Evolutionary conservation across 2,113 vertebrate genomes (phyloP), one percentile per base, ranked within the genome.

Genomic region (Lophotis ruficrista): DNA sequence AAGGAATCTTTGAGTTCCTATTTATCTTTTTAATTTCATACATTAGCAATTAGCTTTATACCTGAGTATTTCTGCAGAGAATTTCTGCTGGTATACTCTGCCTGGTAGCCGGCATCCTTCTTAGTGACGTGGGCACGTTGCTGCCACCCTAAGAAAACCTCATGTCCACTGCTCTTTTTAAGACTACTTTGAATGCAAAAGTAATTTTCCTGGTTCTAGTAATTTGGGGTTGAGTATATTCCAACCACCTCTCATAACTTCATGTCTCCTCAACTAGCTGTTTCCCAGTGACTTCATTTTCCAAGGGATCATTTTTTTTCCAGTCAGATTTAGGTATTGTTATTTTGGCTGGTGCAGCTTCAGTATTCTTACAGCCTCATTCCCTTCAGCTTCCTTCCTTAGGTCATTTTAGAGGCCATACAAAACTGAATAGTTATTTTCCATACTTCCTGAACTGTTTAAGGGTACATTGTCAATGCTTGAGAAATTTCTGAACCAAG

Each of bases 81-180:
- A 47, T 88, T 76, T 85, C 45, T 71, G 4, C 48, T 6, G 20
- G 14, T 4, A 5, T 30, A 37, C 20, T 45, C 27, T 66, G 20
- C 16, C 33, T 50, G 19, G 38, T 69, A 85, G 45, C 21, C 73
- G 50, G 24, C 20, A 30, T 72, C 38, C 14, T 61, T 73, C 57
- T 58, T 85, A 1, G 0, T 12, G 33, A 53, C 1, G 4, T n/a
- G 14, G 47, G 54, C 18, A 83, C 1, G 0, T 41, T 87, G 35
- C 35, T 95, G 33, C 28, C 64, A 83, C n/a, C 8, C 19, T 69
- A 69, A 77, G 68, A 47, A 92, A 83, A 8, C 5, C 88, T 90
- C 3, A 14, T 54, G 11, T 47, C 33, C 12, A 19, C 12, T 14
- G 18, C 8, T 83, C 22, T 83, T 85, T 80, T 27, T 35, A 85